Percentiles rank a stretch among this genome's conserved stretches.
These are phyloP conservation scores for Halcyon malimbica DNA, from an alignment of 2,113 vertebrate genomes.

Conservation along the genomic window DNA sequence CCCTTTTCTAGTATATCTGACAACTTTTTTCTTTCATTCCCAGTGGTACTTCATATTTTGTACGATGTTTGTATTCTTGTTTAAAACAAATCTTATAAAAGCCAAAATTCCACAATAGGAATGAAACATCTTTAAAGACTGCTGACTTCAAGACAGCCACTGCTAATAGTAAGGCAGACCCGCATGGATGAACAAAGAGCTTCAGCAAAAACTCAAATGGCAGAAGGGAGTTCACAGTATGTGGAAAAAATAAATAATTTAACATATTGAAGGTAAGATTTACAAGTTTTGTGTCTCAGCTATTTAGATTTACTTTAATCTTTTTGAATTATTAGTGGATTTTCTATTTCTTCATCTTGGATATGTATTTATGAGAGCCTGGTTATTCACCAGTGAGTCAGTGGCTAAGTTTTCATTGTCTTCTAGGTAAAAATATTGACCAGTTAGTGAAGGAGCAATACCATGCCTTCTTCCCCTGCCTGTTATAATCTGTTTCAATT, in stretches of 20 bases:
- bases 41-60: neutral
- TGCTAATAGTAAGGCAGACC: neutral
- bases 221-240: too few species aligned
- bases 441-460: neutral
- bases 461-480: neutral
- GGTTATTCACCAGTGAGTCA: neutral
- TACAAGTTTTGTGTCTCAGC: neutral
- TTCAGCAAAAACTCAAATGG: too few species aligned
- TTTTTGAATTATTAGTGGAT: neutral
- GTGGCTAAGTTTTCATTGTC: neutral
- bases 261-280: neutral
- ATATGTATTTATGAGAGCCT: neutral
- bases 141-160: neutral
- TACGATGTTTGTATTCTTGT: neutral
- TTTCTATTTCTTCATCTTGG: neutral
- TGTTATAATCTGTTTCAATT: neutral
- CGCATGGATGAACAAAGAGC: too few species aligned
- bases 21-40: neutral
- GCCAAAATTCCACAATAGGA: neutral
- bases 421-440: neutral
- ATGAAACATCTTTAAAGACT: neutral
- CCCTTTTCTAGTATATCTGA: neutral
- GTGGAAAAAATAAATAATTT: neutral
- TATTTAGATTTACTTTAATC: neutral
- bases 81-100: neutral